Conservation (phyloP, 2,113 vertebrate genomes). For the Pachycephala philippinensis region DNA sequence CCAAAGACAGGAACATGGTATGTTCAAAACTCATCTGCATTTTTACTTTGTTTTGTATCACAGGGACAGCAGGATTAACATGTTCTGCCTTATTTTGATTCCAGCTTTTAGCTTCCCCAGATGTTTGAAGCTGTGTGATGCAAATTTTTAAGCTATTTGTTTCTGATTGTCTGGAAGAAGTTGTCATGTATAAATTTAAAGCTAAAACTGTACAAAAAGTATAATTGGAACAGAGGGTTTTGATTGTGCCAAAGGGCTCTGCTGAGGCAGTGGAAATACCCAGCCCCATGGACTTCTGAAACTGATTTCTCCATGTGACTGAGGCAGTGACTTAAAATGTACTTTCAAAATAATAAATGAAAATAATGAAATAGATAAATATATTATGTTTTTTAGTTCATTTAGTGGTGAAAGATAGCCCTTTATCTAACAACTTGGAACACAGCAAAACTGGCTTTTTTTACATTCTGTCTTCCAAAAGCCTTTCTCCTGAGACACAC, state of each 20-base stretch:
- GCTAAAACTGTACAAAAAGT: neutral
- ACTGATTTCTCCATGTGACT: neutral
- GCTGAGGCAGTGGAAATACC: neutral
- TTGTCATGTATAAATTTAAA: neutral
- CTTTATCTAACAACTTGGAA: neutral
- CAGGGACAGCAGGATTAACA: slow-evolving; percentile 23
- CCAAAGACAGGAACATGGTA: neutral
- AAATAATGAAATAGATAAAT: neutral
- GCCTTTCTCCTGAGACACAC: neutral
- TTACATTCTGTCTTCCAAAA: neutral
- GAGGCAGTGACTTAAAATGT: neutral
- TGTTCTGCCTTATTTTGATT: neutral
- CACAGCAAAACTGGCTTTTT: neutral
- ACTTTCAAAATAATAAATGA: neutral
- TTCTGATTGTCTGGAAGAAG: neutral
- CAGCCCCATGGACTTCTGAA: neutral
- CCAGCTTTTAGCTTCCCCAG: slow-evolving; percentile 6
- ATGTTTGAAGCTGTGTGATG: slow-evolving; percentile 30
- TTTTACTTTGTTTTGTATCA: neutral
- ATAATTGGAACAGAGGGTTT: neutral
- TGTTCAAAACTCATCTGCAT: neutral
- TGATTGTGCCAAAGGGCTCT: neutral
- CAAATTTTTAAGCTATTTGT: slow-evolving; percentile 45
- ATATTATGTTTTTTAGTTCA: neutral
- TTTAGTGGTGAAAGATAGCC: neutral